Evolutionary conservation across 1,140 invertebrate genomes (phyloP).

Genomic region (Agraylea sexmaculata): DNA sequence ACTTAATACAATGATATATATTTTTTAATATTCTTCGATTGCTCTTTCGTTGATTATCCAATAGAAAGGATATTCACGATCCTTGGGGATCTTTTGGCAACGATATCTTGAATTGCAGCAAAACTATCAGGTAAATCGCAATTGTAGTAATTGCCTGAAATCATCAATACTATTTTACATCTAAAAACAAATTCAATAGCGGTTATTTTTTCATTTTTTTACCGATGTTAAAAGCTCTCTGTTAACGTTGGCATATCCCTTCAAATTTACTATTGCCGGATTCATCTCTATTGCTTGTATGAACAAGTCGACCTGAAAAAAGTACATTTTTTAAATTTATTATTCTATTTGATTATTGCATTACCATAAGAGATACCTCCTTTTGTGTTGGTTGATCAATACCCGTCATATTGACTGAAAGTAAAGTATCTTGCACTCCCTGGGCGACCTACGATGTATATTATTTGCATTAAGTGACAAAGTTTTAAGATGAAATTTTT

Average conservation of each 20-base stretch:
- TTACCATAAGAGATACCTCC: slow-evolving; percentile 31
- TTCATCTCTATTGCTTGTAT: slow-evolving; percentile 51
- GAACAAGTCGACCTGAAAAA: slow-evolving; percentile 44
- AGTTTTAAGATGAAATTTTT: no score
- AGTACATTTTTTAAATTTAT: slow-evolving; percentile 8
- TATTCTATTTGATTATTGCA: not conserved
- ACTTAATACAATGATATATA: not conserved
- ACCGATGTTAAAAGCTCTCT: slow-evolving; percentile 46
- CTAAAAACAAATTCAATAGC: slow-evolving; percentile 7
- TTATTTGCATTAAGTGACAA: no score
- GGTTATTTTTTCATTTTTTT: no score
- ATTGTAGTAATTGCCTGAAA: slow-evolving; percentile 45
- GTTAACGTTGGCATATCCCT: slow-evolving; percentile 47
- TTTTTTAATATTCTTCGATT: not conserved
- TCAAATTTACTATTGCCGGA: slow-evolving; percentile 46
- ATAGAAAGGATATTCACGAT: not conserved
- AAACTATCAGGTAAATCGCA: slow-evolving; percentile 45
- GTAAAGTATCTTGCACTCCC: slow-evolving; percentile 42
- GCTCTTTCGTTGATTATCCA: not conserved
- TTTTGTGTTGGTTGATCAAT: slow-evolving; percentile 41
- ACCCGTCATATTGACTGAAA: slow-evolving; percentile 39
- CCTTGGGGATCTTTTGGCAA: slow-evolving; percentile 21
- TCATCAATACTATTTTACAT: slow-evolving; percentile 21
- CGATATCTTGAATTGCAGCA: slow-evolving; percentile 49
- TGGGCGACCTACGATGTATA: slow-evolving; percentile 31